These are phyloP conservation scores for Sycobia sp. DNA, from an alignment of 1,140 invertebrate species.

Conservation along the genomic window DNA sequence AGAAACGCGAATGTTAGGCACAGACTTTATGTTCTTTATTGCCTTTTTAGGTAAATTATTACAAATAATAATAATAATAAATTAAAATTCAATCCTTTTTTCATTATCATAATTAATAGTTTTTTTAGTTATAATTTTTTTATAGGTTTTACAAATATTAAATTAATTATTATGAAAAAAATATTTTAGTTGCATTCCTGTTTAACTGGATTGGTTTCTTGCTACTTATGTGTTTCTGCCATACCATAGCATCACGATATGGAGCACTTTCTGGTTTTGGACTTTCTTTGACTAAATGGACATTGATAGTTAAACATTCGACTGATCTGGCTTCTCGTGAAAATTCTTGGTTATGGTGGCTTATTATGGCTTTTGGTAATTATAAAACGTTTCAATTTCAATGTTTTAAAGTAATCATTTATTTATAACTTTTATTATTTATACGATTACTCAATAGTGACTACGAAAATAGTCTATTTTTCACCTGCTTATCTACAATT, in stretches of 20 bases:
- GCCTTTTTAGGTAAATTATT: slow-evolving; percentile 76
- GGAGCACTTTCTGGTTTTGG: slow-evolving; percentile 92
- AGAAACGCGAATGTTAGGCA: slow-evolving; percentile 79
- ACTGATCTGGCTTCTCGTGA: slow-evolving; percentile 83
- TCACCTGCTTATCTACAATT: too few species aligned
- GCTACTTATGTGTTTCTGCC: slow-evolving; percentile 89
- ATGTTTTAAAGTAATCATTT: background rate
- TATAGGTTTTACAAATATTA: slow-evolving; percentile 3
- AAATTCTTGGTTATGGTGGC: slow-evolving; percentile 89
- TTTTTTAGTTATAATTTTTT: slow-evolving; percentile 7
- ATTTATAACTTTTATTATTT: background rate
- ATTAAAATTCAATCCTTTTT: too few species aligned
- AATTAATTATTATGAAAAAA: background rate
- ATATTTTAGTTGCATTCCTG: slow-evolving; percentile 75
- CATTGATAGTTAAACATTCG: slow-evolving; percentile 88
- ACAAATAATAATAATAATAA: background rate
- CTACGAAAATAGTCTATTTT: too few species aligned
- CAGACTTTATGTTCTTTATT: slow-evolving; percentile 86
- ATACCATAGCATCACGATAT: slow-evolving; percentile 90
- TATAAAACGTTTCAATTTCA: slow-evolving; percentile 33
- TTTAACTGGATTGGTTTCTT: slow-evolving; percentile 97
- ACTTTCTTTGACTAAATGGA: slow-evolving; percentile 92
- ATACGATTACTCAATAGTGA: background rate
- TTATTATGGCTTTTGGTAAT: slow-evolving; percentile 85
- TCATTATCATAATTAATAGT: too few species aligned